Base-by-base conservation (phyloP, 2,888 invertebrate species). In the Lasioglossum vierecki region DNA sequence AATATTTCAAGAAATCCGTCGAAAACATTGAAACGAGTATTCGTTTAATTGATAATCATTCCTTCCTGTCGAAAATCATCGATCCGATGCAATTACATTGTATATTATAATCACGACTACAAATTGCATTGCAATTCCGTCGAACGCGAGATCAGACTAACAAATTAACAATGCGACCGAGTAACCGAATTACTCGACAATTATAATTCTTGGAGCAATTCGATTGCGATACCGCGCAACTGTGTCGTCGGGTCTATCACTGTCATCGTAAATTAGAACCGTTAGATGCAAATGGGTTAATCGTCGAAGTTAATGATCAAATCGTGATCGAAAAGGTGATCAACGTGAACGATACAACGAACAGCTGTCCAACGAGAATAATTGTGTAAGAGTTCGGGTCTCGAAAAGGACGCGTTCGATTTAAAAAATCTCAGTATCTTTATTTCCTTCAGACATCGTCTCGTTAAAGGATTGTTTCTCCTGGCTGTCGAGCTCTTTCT, bases 391-490 rank as follows among this genome's bases (percentile, higher is more conserved):
- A 57, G 57, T 57, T 39, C 35, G 39, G 68, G 68, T 68, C 68
- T 68, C 68, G 68, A 57, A 88, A 89, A 82, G 86, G 75, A 86
- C 57, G 73, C 74, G 76, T 30, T 71, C 73, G 80, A 44, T 85
- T 57, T 88, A 76, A 89, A 89, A 88, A 89, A 88, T 88, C 79
- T 88, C 84, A 86, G 35, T 84, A 82, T 86, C 90, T 90, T 90
- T 90, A 87, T 90, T 90, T 88, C 68, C 76, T 79, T 88, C 82
- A 63, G 79, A 81, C 83, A 72, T 79, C 77, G 81, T 76, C 80
- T 75, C 68, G 76, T 79, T 80, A 46, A 74, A 72, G 82, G 77
- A 74, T 71, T 78, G 26, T 63, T 84, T 82, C 77, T 57, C 83
- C 80, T 76, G 72, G 74, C 60, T 81, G 81, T 80, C 78, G 71